Evolutionary conservation across 2,797 vertebrate species (phyloP), one percentile per base, ranked within the genome.

Genomic region (Clamator glandarius): DNA sequence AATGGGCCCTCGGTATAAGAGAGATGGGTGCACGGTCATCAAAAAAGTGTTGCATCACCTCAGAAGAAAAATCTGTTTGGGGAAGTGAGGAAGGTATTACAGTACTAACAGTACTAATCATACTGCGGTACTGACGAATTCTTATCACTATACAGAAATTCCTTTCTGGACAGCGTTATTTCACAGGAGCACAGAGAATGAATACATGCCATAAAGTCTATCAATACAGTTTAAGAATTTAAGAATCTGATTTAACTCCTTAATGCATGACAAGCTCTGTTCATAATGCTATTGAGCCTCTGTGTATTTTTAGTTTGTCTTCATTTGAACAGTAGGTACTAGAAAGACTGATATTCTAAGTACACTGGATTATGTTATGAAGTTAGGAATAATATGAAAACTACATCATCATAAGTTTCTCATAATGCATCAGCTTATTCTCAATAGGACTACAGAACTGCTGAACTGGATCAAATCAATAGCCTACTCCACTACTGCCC

Each of bases 201-300:
- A 89, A 61, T 36, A 31, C 16, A 20, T n/a, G 44, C 39, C 54
- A 79, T 84, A 84, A 89, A 94, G 4, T 77, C 41, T 89, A 88
- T 79, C 73, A 84, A 86, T 92, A 78, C 7, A 59, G 33, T 86
- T 91, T 63, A 62, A 91, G 74, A 92, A 94, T 81, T 83, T 68
- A 90, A 78, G 84, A 87, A 68, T 81, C 46, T 70, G 42, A 86
- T 5, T 20, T 39, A 92, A 92, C 19, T 68, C 28, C 63, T 44
- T 86, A 48, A 88, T 80, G 26, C 55, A 82, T 20, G 42, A 48
- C 51, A 76, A 79, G 12, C 18, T 84, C 46, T 74, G 54, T 67
- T 93, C 67, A 72, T 74, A 82, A 83, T 51, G 57, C 31, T 88
- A 31, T 57, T 90, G 58, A 90, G 25, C 31, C 29, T 24, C 28